Base-by-base conservation (phyloP, 2,797 vertebrate species). In the Apodemus agrarius region DNA sequence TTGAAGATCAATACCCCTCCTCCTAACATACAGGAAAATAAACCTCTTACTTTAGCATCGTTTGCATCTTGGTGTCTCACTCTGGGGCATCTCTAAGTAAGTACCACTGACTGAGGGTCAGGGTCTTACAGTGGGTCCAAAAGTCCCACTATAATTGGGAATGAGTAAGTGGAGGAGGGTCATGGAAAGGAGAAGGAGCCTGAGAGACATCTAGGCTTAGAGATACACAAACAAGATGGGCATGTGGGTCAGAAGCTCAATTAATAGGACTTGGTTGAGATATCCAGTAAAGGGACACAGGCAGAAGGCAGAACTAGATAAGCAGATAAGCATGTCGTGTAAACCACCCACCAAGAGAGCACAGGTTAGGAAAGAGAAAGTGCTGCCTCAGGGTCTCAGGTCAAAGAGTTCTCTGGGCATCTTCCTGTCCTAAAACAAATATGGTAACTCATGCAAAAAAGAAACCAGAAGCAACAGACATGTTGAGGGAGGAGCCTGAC, bases 401-500 rank as follows among this genome's bases (percentile, higher is more conserved):
- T 85, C 49, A n/a, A 78, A 81, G 49, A 93, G 81, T 85, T 57
- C 72, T 91, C 57, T 78, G 72, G 61, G 43, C 91, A 17, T 31
- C 19, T 59, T 82, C 29, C n/a, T 63, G 57, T 86, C 43, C 57
- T 92, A 74, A 95, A 95, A 43, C 52, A 52, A 90, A 84, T 26
- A 59, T 10, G 34, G 24, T 43, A 84, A 67, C 8, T 74, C 13
- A 43, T 10, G n/a, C n/a, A 94, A 81, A 90, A 81, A 88, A 95
- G 22, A 65, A 54, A 59, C 46, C 75, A 6, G 21, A 90, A 87
- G 31, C 69, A 84, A 54, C 1, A 57, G 37, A 54, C 63, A 21
- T 17, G 12, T 75, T 80, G 75, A 96, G 37, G 40, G 54, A 88
- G 8, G 34, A 93, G 6, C 22, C 29, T 90, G 74, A 43, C 31